Conservation (phyloP, 2,113 vertebrate genomes). For the Thamnophis sirtalis region DNA sequence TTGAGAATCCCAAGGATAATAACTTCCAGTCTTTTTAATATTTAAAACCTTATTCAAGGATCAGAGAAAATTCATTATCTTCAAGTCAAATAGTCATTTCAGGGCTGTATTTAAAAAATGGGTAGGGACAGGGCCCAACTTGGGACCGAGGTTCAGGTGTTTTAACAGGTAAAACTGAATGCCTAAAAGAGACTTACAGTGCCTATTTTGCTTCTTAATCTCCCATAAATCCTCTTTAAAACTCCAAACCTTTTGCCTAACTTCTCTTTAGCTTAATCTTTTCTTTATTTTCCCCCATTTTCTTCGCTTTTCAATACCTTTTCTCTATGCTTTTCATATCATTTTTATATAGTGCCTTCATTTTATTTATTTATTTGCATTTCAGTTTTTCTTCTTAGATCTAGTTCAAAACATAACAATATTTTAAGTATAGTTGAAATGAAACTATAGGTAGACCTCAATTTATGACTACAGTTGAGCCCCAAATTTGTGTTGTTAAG, state of each 20-base stretch:
- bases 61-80: neutral
- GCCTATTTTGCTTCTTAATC: neutral
- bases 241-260: neutral
- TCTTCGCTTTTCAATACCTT: neutral
- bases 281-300: neutral
- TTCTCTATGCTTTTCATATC: neutral
- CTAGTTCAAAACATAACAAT: neutral
- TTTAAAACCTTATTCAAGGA: neutral
- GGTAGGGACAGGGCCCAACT: neutral
- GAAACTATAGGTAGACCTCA: no score
- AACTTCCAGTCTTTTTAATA: neutral
- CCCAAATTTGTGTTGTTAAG: no score
- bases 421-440: no score
- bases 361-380: neutral
- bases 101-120: neutral
- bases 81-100: neutral
- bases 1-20: neutral
- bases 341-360: neutral
- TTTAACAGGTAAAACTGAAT: neutral
- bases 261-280: neutral
- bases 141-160: neutral
- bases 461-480: no score
- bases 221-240: neutral
- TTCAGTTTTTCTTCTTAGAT: neutral
- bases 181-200: neutral